These are phyloP conservation scores for Linurgus olivaceus DNA, from an alignment of 2,797 vertebrate genomes.

Conservation along the genomic window DNA sequence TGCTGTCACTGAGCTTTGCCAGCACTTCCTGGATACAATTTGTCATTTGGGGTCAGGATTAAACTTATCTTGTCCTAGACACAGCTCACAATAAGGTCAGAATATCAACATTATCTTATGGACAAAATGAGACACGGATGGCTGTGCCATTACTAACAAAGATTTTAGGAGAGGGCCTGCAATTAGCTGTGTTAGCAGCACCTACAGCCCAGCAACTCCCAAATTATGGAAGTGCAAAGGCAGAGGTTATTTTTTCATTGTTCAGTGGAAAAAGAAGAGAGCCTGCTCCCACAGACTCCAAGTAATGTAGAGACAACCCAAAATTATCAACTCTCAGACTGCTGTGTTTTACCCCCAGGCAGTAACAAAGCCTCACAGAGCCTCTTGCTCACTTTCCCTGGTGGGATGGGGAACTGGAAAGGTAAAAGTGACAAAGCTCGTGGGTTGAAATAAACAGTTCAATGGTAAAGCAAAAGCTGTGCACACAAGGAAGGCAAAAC, in stretches of 20 bases:
- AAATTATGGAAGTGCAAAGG: background rate
- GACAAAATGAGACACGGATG: background rate
- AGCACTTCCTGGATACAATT: background rate
- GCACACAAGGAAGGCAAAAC: background rate
- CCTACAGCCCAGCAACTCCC: background rate
- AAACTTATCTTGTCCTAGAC: background rate
- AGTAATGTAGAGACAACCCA: background rate
- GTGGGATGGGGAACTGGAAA: background rate
- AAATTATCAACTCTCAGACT: background rate
- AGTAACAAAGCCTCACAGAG: fast-evolving
- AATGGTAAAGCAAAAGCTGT: background rate
- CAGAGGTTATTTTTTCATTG: background rate
- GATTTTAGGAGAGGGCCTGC: background rate
- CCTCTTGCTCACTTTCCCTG: background rate
- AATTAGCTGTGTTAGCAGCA: background rate
- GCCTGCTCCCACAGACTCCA: background rate
- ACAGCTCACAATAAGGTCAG: background rate
- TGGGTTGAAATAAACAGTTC: background rate
- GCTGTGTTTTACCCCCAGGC: background rate
- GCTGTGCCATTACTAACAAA: background rate
- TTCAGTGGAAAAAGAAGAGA: background rate
- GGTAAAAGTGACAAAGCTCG: background rate
- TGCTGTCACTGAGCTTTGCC: background rate
- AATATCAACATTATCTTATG: background rate
- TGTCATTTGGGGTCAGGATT: background rate